Evolutionary conservation across 2,797 vertebrate species (phyloP).

Genomic region (Spondyliosoma cantharus): DNA sequence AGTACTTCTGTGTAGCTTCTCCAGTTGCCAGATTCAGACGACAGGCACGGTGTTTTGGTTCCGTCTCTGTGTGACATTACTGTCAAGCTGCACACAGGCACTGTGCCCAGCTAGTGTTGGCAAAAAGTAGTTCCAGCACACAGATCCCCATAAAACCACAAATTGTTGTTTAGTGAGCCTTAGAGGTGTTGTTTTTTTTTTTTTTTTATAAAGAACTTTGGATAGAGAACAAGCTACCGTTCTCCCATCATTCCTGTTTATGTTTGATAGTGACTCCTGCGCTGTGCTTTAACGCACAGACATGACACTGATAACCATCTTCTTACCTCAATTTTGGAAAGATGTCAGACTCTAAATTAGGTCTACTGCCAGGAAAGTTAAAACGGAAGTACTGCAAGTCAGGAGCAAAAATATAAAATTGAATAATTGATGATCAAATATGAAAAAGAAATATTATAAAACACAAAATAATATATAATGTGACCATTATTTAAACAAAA

Average conservation of each 20-base stretch:
- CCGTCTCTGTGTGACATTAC: neutral
- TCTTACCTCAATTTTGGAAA: too few relatives aligned
- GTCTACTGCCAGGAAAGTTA: too few relatives aligned
- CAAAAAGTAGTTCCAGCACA: neutral
- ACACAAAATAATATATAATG: too few relatives aligned
- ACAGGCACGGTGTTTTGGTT: neutral
- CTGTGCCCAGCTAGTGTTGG: too few relatives aligned
- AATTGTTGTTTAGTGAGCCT: neutral
- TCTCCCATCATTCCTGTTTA: too few relatives aligned
- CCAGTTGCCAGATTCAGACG: neutral
- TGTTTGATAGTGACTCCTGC: neutral
- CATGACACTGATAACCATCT: neutral
- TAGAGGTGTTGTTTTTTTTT: neutral
- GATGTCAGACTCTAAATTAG: too few relatives aligned
- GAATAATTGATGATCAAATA: too few relatives aligned
- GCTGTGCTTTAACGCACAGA: neutral
- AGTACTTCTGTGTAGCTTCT: neutral
- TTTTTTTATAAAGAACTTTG: neutral
- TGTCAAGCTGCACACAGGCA: neutral
- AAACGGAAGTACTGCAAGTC: too few relatives aligned
- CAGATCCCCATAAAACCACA: conserved; percentile 5
- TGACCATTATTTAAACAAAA: too few relatives aligned
- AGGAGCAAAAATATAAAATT: too few relatives aligned
- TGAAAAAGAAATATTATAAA: too few relatives aligned
- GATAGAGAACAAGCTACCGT: neutral